Evolutionary conservation across 2,888 invertebrate species (phyloP), one percentile per base, ranked within the genome.

Genomic region (Erebia aethiops): DNA sequence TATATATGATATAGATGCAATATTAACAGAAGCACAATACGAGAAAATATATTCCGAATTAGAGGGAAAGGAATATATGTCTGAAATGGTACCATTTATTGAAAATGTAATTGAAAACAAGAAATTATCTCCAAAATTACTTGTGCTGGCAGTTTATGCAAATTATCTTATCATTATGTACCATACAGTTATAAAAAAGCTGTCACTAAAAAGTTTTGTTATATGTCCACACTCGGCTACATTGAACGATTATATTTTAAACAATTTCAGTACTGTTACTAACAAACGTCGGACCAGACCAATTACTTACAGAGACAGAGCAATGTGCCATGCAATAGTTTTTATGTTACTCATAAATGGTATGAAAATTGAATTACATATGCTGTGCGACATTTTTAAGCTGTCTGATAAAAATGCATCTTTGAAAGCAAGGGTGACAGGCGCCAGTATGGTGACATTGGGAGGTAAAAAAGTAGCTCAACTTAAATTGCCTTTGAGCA

Each of bases 1-100:
- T 49, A 91, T 95, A 0, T 95, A 95, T 70, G 82, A 88, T 66
- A 74, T 94, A 13, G 76, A 91, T 26, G 82, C 86, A 41, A 88
- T 95, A 16, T 79, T 95, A 56, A 89, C 90, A 0, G 77, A 83
- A 5, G 85, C 90, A 0, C 84, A 94, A 41, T 86, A 85, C 54
- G 86, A 92, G 0, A 84, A 82, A 49, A 88, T 93, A 8, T 78
- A 77, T 18, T 75, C 81, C 0, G 92, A 93, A 75, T 74, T 91
- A 1, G 82, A 84, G 56, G 75, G 74, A 0, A 81, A 83, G n/a
- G 85, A 91, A 2, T 86, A 80, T 46, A 70, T 56, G 4, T 61
- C 79, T 0, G 81, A 86, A 1, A 74, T 87, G 43, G 74, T 82
- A 14, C 81, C 86, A 0, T 80, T 84, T 51, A 74, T 91, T 0